phyloP scores from a whole-genome alignment of 2,113 vertebrate species.

The Emydura subglobosa region DNA sequence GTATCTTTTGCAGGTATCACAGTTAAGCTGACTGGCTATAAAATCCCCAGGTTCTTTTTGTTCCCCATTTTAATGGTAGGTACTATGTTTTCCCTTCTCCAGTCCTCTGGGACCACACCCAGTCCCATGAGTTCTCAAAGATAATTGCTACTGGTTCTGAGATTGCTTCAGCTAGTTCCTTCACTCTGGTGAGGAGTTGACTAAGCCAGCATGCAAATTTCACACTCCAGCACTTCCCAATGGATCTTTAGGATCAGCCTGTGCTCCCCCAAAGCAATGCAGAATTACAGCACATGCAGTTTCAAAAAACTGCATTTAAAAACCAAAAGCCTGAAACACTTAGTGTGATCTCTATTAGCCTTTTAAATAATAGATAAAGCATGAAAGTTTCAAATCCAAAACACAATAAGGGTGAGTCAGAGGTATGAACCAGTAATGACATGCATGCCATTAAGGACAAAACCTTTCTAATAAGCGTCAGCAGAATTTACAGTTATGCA shows the following conservation, averaged over 20 bases:
- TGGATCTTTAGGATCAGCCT: not conserved
- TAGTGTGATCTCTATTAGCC: constrained; percentile 32
- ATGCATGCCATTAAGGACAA: not conserved
- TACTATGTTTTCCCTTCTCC: no score
- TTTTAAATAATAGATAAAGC: constrained; percentile 57
- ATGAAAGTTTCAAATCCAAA: not conserved
- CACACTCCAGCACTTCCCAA: not conserved
- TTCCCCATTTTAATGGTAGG: no score
- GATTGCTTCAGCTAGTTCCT: accelerated
- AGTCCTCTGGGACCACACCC: no score
- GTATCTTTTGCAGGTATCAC: no score
- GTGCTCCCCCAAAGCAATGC: not conserved
- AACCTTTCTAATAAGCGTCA: constrained; percentile 22
- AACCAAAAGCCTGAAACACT: constrained; percentile 59
- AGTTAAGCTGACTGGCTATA: no score
- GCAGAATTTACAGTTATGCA: not conserved
- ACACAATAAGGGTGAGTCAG: not conserved
- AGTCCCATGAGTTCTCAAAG: no score
- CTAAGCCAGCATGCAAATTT: accelerated
- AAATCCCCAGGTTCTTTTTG: no score
- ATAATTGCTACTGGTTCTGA: no score
- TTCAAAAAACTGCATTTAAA: constrained; percentile 48
- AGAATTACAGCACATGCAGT: not conserved
- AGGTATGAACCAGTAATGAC: not conserved
- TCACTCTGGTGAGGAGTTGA: no score